A percentile compares a stretch with the other conserved stretches of the same genome.
These are phyloP conservation scores for Anarrhichthys ocellatus DNA, from an alignment of 2,113 vertebrate genomes.

Conservation along the genomic window DNA sequence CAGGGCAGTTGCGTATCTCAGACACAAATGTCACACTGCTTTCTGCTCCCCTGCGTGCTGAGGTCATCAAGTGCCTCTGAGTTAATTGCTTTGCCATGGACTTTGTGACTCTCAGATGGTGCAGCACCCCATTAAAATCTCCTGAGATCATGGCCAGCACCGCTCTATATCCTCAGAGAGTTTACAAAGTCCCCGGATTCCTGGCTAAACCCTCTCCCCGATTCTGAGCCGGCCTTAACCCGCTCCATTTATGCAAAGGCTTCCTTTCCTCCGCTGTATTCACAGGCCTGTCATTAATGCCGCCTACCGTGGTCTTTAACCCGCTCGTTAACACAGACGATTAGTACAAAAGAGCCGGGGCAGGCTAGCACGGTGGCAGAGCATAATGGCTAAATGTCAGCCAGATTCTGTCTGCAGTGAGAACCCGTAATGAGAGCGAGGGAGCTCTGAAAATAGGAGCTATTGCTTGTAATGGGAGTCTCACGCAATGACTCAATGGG, in stretches of 20 bases:
- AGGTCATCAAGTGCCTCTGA: constrained; percentile 54
- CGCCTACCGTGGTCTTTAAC: constrained; percentile 56
- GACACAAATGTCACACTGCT: constrained; percentile 67
- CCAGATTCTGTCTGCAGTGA: constrained; percentile 62
- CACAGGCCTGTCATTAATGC: constrained; percentile 55
- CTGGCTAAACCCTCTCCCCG: constrained; percentile 15
- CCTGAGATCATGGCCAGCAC: constrained; percentile 21
- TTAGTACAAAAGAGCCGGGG: constrained; percentile 61
- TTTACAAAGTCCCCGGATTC: constrained; percentile 17
- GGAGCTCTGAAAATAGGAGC: constrained; percentile 70
- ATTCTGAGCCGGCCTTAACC: constrained; percentile 22
- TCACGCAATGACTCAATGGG: constrained; percentile 70
- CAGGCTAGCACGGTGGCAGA: constrained; percentile 30
- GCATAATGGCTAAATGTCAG: constrained; percentile 73
- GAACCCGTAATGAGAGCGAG: constrained; percentile 61
- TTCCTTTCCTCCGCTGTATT: constrained; percentile 44
- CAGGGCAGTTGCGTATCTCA: constrained; percentile 50
- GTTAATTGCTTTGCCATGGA: constrained; percentile 65
- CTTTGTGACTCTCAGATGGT: constrained; percentile 29
- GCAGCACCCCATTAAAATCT: constrained; percentile 24
- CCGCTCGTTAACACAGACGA: constrained; percentile 67
- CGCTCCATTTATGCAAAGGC: constrained; percentile 32
- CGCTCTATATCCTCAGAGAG: constrained; percentile 18
- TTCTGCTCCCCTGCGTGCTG: constrained; percentile 42
- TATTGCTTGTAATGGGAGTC: constrained; percentile 71